Evolutionary conservation across 2,797 vertebrate genomes (phyloP), one percentile per base, ranked within the genome.

Genomic region (Myoxocephalus aenaeus): DNA sequence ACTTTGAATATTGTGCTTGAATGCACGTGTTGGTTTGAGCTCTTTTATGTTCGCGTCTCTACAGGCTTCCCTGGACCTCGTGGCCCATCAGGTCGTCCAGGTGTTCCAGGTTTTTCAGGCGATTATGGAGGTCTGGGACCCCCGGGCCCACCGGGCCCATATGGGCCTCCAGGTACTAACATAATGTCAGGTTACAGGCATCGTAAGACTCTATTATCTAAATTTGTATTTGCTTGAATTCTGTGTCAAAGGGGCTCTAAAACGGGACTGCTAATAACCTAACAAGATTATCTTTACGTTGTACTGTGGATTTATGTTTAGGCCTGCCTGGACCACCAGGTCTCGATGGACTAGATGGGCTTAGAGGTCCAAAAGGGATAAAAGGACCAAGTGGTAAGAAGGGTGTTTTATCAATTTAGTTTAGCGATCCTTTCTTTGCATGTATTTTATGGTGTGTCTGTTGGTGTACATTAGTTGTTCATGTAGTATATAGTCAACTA

Each of bases 281-380:
- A 64, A 40, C 6, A 62, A 22, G 9, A 34, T 44, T 15, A 29
- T 65, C 22, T 66, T 53, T 15, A 42, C 51, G 36, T 27, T 79
- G 14, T 77, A 11, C 54, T 85, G 9, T 70, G 25, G 25, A 80
- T 54, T 65, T 58, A 40, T 76, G 10, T 46, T 6, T 20, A 94
- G 93, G 92, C 0, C 7, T 20, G 0, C 65, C 58, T 44, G 93
- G 93, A 58, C 59, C 81, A 46, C 82, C 74, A 48, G 93, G 92
- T 65, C 70, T 93, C 34, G 44, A 87, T 79, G 93, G 93, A 73
- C 66, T 94, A 34, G 22, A 94, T 83, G 92, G 92, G 6, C 87
- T 94, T 8, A 79, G 44, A 81, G 93, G 93, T 62, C 61, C 84
- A 53, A 87, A 87, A 13, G 93, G 92, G 27, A 75, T 81, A 10